phyloP scores from a whole-genome alignment of 2,113 vertebrate genomes.

The Donacobius atricapilla region DNA sequence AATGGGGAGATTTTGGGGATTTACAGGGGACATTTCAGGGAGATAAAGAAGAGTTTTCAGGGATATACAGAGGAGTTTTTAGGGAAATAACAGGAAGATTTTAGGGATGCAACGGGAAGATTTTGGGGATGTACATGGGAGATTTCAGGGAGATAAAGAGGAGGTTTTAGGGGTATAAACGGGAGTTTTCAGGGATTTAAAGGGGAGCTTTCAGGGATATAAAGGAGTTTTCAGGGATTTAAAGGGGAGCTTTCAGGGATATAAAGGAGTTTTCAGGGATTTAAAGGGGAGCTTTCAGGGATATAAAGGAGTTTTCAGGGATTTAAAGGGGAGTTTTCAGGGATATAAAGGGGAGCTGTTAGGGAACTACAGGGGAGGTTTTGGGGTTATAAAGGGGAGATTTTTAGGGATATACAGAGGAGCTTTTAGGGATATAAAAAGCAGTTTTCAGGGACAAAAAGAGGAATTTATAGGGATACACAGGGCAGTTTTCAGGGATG shows the following conservation, averaged over 20 bases:
- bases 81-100: background rate
- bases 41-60: too few species aligned
- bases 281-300: too few species aligned
- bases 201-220: too few species aligned
- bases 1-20: too few species aligned
- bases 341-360: background rate
- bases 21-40: too few species aligned
- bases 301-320: too few species aligned
- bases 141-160: background rate
- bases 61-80: background rate
- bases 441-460: background rate
- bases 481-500: background rate
- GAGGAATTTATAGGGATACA: too few species aligned
- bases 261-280: background rate
- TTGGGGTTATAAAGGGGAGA: background rate
- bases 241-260: too few species aligned
- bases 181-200: background rate
- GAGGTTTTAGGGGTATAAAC: background rate
- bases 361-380: too few species aligned
- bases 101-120: background rate
- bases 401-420: background rate
- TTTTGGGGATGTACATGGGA: background rate
- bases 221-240: background rate
- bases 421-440: background rate
- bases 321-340: background rate